These are phyloP conservation scores for Rhabdomys pumilio DNA, from an alignment of 2,797 vertebrate species.

Conservation along the genomic window DNA sequence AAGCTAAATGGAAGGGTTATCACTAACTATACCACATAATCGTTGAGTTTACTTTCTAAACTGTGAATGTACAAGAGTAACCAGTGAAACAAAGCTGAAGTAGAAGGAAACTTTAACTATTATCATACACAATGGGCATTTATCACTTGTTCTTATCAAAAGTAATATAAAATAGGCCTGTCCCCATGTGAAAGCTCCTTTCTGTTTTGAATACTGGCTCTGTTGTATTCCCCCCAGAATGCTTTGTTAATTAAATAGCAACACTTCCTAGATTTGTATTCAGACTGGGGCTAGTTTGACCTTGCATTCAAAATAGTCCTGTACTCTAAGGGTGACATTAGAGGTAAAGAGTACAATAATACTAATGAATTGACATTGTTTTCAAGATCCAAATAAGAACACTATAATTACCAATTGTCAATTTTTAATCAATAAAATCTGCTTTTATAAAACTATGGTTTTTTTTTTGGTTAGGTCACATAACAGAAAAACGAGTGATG, in stretches of 20 bases:
- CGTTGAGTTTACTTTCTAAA: slow-evolving; percentile 27
- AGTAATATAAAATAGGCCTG: slow-evolving; percentile 26
- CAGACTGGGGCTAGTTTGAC: slow-evolving; percentile 22
- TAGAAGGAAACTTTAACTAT: background rate
- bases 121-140: background rate
- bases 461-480: background rate
- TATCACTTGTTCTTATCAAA: slow-evolving; percentile 21
- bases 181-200: slow-evolving; percentile 13
- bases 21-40: background rate
- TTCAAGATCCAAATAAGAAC: background rate
- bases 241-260: slow-evolving; percentile 74
- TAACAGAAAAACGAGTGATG: slow-evolving; percentile 16
- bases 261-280: slow-evolving; percentile 72
- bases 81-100: background rate
- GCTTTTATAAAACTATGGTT: background rate
- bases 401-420: slow-evolving; percentile 29
- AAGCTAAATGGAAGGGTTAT: slow-evolving; percentile 21
- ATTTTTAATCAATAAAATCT: slow-evolving; percentile 38
- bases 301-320: slow-evolving; percentile 62
- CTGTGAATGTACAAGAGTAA: background rate
- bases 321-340: slow-evolving; percentile 39
- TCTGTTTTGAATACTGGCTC: slow-evolving; percentile 1
- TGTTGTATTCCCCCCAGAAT: slow-evolving; percentile 37
- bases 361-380: slow-evolving; percentile 21
- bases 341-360: slow-evolving; percentile 3